phyloP scores from a whole-genome alignment of 1,140 invertebrate species.

The Hycleus phaleratus region DNA sequence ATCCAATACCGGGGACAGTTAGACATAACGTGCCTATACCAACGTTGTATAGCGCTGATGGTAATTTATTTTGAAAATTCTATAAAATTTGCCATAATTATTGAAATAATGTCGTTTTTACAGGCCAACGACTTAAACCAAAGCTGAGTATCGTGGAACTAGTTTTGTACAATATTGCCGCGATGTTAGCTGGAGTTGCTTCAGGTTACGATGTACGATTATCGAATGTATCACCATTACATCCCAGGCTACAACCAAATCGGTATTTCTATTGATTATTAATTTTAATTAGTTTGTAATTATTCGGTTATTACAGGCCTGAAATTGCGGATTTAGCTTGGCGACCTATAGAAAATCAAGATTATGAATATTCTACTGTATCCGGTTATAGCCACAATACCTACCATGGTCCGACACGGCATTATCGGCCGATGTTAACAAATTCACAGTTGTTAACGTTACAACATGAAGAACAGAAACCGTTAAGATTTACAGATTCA shows the following conservation, averaged over 20 bases:
- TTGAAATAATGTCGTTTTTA: constrained; percentile 1
- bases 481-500: constrained; percentile 68
- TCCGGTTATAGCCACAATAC: constrained; percentile 75
- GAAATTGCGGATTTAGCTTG: constrained; percentile 34
- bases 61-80: constrained; percentile 33
- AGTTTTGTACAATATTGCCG: constrained; percentile 83
- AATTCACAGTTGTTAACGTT: constrained; percentile 39
- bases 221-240: constrained; percentile 74
- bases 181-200: constrained; percentile 79
- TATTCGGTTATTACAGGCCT: constrained; percentile 23
- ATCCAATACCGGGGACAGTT: constrained; percentile 48
- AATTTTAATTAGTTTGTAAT: neutral
- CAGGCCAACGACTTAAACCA: constrained; percentile 53
- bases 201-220: constrained; percentile 86
- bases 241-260: constrained; percentile 66
- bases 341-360: constrained; percentile 31
- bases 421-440: constrained; percentile 62
- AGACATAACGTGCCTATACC: constrained; percentile 62
- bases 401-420: constrained; percentile 78
- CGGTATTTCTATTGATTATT: constrained; percentile 40
- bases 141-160: constrained; percentile 70
- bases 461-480: constrained; percentile 51
- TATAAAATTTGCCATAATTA: neutral
- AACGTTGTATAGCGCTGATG: constrained; percentile 63
- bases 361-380: constrained; percentile 50